Conservation (phyloP, 2,888 invertebrate species). For the Pandemis heparana region DNA sequence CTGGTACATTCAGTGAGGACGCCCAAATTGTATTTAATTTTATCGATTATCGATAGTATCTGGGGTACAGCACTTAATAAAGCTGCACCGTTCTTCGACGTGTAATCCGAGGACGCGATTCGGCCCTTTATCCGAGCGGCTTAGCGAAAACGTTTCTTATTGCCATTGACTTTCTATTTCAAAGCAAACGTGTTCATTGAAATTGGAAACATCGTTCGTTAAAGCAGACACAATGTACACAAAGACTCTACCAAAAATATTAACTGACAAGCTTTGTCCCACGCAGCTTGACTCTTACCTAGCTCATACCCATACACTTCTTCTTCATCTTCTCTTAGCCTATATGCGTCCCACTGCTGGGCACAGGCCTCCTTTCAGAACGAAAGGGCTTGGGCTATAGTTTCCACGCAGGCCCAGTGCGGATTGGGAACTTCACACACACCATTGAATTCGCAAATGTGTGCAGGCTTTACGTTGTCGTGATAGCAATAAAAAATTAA, state of each 20-base stretch:
- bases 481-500: too few relatives aligned
- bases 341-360: too few relatives aligned
- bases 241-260: neutral
- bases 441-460: too few relatives aligned
- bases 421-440: too few relatives aligned
- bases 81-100: constrained; percentile 4
- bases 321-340: too few relatives aligned
- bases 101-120: constrained; percentile 27
- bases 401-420: too few relatives aligned
- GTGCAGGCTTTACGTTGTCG: too few relatives aligned
- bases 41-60: neutral
- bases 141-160: constrained; percentile 7
- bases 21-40: neutral
- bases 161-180: constrained; percentile 1
- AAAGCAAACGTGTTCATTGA: neutral
- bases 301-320: too few relatives aligned
- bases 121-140: constrained; percentile 19
- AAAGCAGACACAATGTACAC: neutral
- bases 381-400: too few relatives aligned
- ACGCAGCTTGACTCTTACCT: too few relatives aligned
- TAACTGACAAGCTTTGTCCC: neutral
- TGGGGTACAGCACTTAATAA: constrained; percentile 12
- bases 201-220: constrained; percentile 7
- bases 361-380: too few relatives aligned
- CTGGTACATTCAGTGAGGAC: too few relatives aligned